These are phyloP conservation scores for Corella eumyota DNA, from an alignment of 23 tunicate species.

Conservation along the genomic window DNA sequence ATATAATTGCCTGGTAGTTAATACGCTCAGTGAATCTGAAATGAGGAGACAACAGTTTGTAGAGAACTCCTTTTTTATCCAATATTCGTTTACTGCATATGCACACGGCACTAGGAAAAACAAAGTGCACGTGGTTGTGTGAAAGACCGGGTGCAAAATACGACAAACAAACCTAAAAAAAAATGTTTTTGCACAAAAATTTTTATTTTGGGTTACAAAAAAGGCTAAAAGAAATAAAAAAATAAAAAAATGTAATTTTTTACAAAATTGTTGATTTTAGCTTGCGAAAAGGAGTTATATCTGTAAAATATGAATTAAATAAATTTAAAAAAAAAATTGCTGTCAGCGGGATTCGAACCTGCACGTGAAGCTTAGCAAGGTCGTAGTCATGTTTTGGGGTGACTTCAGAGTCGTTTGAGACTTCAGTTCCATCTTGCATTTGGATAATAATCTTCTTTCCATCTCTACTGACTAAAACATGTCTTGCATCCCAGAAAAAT, in stretches of 20 bases:
- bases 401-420: conserved; percentile 36
- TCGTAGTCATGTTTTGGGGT: conserved; percentile 32
- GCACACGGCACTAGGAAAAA: conserved; percentile 72
- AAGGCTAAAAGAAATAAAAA: too few species aligned
- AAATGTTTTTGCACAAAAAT: background rate
- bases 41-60: conserved; percentile 73
- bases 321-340: too few species aligned
- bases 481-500: conserved; percentile 88
- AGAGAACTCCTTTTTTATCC: conserved; percentile 50
- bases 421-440: conserved; percentile 58
- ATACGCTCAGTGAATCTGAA: conserved; percentile 92
- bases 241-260: too few species aligned
- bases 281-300: too few species aligned
- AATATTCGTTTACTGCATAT: conserved; percentile 21
- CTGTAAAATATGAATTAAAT: too few species aligned
- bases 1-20: conserved; percentile 89
- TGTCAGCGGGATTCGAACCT: too few species aligned
- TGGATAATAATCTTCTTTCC: conserved; percentile 59
- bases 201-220: background rate
- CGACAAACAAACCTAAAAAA: conserved; percentile 63
- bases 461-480: conserved; percentile 50
- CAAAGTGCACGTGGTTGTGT: conserved; percentile 96
- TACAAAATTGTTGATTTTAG: too few species aligned
- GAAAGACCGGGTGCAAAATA: conserved; percentile 92
- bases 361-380: conserved; percentile 81